Base-by-base conservation (phyloP, 2,888 invertebrate genomes). In the Siphlonurus alternatus region DNA sequence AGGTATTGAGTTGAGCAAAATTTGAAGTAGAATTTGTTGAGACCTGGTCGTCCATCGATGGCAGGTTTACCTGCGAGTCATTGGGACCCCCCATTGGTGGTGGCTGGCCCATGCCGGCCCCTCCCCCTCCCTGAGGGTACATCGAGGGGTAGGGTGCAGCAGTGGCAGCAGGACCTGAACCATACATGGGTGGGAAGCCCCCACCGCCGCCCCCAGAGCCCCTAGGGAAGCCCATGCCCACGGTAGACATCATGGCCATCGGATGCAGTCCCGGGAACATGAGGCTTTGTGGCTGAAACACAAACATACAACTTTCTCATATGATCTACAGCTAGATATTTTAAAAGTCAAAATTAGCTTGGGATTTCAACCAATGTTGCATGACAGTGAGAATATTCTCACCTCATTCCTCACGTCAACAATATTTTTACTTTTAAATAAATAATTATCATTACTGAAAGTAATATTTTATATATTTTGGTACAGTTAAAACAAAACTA, bases 191-290 rank as follows among this genome's bases (percentile, higher is more conserved):
- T 5, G 71, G 70, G 66, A 70, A 71, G 70, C 77, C 80, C 73
- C 81, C 81, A 75, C 79, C 83, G 10, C 72, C 70, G 66, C 70
- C 71, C 61, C 72, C 70, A 59, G 71, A 69, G 18, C 77, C 74
- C 69, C n/a, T 68, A 5, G 69, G 66, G 60, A 68, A 68, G 20
- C 69, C 69, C 66, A 69, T 67, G 15, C 72, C 72, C 63, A 90
- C 87, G 51, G 88, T 88, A 61, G 93, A 91, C 93, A 93, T 92
- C 92, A 93, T 93, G 62, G 93, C 93, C 93, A 93, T 93, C 2
- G 93, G 93, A 77, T 93, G 94, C 67, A 93, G 79, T 18, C 93
- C 93, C 67, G 94, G 93, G 80, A 93, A 94, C 93, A 93, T 93
- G 78, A 93, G 87, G 75, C 89, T 90, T 76, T 92, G 93, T 61